These are phyloP conservation scores for Pimephales promelas DNA, from an alignment of 2,113 vertebrate genomes.

Conservation along the genomic window DNA sequence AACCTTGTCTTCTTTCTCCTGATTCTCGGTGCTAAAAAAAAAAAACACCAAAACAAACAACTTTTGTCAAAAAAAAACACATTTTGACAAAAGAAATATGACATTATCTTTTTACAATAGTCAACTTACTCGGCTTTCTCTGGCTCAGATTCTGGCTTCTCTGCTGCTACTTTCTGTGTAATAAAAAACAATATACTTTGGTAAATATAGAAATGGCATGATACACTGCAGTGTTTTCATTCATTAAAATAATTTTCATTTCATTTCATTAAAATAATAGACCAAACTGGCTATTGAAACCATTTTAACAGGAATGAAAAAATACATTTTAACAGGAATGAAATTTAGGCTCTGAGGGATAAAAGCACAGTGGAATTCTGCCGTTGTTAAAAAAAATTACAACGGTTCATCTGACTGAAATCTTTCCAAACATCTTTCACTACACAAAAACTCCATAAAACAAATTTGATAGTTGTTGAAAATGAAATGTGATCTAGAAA, in stretches of 20 bases:
- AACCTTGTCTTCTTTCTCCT: slow-evolving; percentile 89
- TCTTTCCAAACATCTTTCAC: neutral
- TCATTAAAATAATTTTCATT: neutral
- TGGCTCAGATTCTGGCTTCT: slow-evolving; percentile 79
- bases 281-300: neutral
- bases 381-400: neutral
- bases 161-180: slow-evolving; percentile 76
- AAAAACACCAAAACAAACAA: slow-evolving; percentile 19
- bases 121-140: slow-evolving; percentile 96
- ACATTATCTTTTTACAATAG: neutral
- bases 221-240: neutral
- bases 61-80: no score
- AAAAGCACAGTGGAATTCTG: neutral
- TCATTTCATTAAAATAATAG: neutral
- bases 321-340: neutral
- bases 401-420: neutral
- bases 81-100: neutral
- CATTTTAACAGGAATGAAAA: neutral
- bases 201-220: neutral
- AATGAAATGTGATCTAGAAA: neutral
- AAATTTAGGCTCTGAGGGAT: neutral
- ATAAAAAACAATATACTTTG: slow-evolving; percentile 30
- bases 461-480: neutral
- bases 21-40: slow-evolving; percentile 85
- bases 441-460: neutral